Evolutionary conservation across 2,113 vertebrate genomes (phyloP), one percentile per base, ranked within the genome.

Genomic region (Lagopus leucura): DNA sequence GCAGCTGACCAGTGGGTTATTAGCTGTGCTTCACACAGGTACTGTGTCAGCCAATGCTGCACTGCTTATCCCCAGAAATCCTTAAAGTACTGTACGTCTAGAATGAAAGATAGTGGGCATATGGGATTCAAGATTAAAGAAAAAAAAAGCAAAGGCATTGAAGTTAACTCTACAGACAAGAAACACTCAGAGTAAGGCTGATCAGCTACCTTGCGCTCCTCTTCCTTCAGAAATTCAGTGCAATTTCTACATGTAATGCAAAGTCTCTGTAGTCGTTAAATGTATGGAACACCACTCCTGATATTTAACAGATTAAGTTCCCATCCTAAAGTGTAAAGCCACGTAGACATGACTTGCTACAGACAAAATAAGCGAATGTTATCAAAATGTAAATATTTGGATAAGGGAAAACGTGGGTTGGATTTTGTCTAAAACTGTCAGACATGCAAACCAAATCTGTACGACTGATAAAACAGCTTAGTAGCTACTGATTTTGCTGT

Each of bases 241-340:
- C 28, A 82, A 72, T 65, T 6, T 78, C 25, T 75, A 87, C 82
- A 84, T 71, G 19, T 34, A 74, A 74, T 30, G 28, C 52, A 75
- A 57, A 4, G 10, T n/a, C 43, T 60, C 21, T 25, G 10, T 8
- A 93, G 30, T 3, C 36, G 58, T 54, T 86, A 72, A 64, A 72
- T 34, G 2, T 32, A 64, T 54, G 36, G 78, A 43, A 47, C 19
- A 78, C 22, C 19, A 61, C 13, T 60, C 30, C 24, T 72, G 28
- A 47, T 63, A 80, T 27, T 92, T 82, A 93, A 69, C 47, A 93
- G 70, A 65, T 52, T 79, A 79, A 82, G 69, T 43, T 82, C 19
- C 61, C 66, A 70, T 64, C 52, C 48, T 61, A 45, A 84, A 85
- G 47, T 3, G 0, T 75, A 58, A 92, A 84, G 65, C 32, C 28